Base-by-base conservation (phyloP, 2,888 invertebrate species). In the Hyles lineata region DNA sequence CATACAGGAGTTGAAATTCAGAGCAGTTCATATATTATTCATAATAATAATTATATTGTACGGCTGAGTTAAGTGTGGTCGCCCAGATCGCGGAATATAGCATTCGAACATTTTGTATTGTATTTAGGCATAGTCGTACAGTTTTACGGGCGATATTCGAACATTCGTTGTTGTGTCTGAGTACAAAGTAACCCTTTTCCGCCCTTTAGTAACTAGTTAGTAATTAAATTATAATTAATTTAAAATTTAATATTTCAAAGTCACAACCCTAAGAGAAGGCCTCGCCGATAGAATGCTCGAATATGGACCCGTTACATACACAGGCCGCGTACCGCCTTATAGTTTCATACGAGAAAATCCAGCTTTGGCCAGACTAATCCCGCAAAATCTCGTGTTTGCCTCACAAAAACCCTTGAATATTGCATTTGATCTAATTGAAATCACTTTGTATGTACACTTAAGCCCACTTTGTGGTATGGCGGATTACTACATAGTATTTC, bases 251-350 rank as follows among this genome's bases (percentile, higher is more conserved):
- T 55, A 19, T 43, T 71, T 61, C 50, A 5, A 50, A 62, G 50
- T 62, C 25, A 5, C 67, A 50, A 19, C 25, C 52, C 50, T 63
- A 55, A 55, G 7, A 58, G n/a, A 17, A 55, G 1, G 21, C 21
- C 6, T 23, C 50, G 23, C 23, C 50, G 74, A 73, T 75, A 74
- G 74, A 73, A 72, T 73, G 72, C 69, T 70, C 73, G 72, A 73
- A 74, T 74, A 74, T 76, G 70, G 58, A 50, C 72, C 52, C 32
- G 55, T 70, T 72, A 71, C 70, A 59, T 70, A 70, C 62, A 72
- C 63, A 72, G 59, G 21, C 71, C 32, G 62, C 23, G 63, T 63
- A 72, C n/a, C 55, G 50, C 71, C 61, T 72, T 61, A 15, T 25
- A 72, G 58, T 61, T 74, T 60, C 58, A 62, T 72, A 58, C 55